A percentile compares a stretch with the other conserved stretches of the same genome.
phyloP scores from a whole-genome alignment of 37 sponge, comb jelly and placozoan genomes.

The Theonella swinhoei region DNA sequence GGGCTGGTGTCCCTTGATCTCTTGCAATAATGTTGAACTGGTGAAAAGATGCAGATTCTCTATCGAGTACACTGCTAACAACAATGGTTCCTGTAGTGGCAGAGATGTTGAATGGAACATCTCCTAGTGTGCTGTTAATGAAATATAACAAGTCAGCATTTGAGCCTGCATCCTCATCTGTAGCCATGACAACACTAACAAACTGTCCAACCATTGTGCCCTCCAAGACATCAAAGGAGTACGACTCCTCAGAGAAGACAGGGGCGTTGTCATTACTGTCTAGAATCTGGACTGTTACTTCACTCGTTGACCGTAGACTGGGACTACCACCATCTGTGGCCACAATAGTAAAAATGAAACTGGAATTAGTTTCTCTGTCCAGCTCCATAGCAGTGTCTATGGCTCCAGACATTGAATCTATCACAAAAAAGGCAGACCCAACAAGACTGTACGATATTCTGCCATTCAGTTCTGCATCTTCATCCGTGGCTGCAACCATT shows the following conservation, averaged over 20 bases:
- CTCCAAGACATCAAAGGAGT: constrained; percentile 38
- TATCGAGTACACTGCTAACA: constrained; percentile 19
- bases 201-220: constrained; percentile 17
- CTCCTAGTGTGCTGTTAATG: background rate
- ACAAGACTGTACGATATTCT: background rate
- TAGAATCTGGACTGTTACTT: constrained; percentile 31
- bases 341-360: constrained; percentile 26
- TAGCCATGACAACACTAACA: constrained; percentile 44
- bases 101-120: constrained; percentile 23
- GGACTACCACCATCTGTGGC: constrained; percentile 72
- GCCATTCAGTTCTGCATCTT: constrained; percentile 44
- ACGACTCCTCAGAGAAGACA: constrained; percentile 26
- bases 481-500: constrained; percentile 55
- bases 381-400: constrained; percentile 22
- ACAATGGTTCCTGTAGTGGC: constrained; percentile 25
- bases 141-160: constrained; percentile 48
- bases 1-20: constrained; percentile 41
- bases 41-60: constrained; percentile 23
- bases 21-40: constrained; percentile 25
- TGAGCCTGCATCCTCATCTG: constrained; percentile 54
- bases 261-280: constrained; percentile 73
- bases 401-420: constrained; percentile 41
- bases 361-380: constrained; percentile 33
- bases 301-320: constrained; percentile 18
- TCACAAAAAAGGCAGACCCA: constrained; percentile 18